Conservation (phyloP, 2,113 vertebrate species). For the Ceyx cyanopectus region DNA sequence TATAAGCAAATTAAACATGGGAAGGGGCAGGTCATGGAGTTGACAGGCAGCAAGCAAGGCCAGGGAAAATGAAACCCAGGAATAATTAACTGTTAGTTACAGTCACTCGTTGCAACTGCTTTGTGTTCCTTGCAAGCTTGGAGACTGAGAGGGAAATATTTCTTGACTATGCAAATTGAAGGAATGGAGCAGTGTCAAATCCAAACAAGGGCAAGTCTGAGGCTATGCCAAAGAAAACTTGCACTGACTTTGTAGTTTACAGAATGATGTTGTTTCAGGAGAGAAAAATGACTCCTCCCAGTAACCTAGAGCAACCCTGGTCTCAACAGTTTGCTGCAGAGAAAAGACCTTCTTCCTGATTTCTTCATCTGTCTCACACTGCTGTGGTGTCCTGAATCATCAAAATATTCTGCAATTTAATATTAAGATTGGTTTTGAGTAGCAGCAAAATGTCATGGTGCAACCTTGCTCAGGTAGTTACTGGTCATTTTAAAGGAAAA, state of each 20-base stretch:
- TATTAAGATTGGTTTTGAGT: background rate
- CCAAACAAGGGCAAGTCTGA: conserved; percentile 44
- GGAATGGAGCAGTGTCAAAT: background rate
- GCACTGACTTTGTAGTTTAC: conserved; percentile 12
- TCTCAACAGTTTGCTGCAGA: conserved; percentile 17
- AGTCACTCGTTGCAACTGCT: background rate
- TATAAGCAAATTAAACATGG: background rate
- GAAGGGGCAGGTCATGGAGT: background rate
- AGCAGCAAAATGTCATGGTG: background rate
- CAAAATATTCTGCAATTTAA: background rate
- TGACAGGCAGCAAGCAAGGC: background rate
- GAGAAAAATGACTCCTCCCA: conserved; percentile 46
- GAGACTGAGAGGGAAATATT: background rate
- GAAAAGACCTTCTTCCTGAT: conserved; percentile 35
- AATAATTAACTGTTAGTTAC: background rate
- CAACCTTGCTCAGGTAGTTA: background rate
- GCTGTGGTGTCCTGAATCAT: background rate
- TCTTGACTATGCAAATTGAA: conserved; percentile 51
- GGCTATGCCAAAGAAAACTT: conserved; percentile 29
- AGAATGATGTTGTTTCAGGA: conserved; percentile 44
- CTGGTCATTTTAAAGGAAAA: background rate
- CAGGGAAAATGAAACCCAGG: background rate
- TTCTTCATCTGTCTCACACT: conserved; percentile 26
- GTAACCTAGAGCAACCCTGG: conserved; percentile 19
- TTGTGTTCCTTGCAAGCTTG: background rate